Evolutionary conservation across 2,888 invertebrate genomes (phyloP).

Genomic region (Caenorhabditis drosophilae): DNA sequence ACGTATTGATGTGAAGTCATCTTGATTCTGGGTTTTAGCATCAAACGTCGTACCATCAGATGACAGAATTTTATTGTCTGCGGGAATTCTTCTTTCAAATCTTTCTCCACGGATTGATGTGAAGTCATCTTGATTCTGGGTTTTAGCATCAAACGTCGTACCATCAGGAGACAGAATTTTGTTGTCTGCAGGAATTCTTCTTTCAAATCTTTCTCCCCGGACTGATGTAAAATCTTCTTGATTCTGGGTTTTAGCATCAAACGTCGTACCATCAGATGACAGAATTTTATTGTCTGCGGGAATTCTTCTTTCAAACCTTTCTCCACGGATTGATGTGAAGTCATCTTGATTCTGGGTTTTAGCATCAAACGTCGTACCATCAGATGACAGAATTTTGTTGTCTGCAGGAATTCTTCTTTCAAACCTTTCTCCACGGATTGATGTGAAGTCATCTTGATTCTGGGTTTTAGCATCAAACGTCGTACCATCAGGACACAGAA

Average conservation of each 20-base stretch:
- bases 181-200: slow-evolving; percentile 7
- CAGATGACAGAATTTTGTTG: slow-evolving; percentile 18
- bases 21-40: neutral
- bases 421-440: slow-evolving; percentile 17
- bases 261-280: slow-evolving; percentile 9
- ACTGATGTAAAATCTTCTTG: slow-evolving; percentile 15
- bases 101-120: slow-evolving; percentile 7
- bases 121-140: slow-evolving; percentile 7
- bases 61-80: slow-evolving; percentile 8
- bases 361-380: slow-evolving; percentile 10
- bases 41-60: neutral
- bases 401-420: slow-evolving; percentile 13
- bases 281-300: slow-evolving; percentile 21
- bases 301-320: slow-evolving; percentile 6
- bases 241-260: slow-evolving; percentile 10
- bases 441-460: slow-evolving; percentile 23
- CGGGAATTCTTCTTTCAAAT: slow-evolving; percentile 4
- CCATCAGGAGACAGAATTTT: slow-evolving; percentile 12
- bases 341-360: slow-evolving; percentile 16
- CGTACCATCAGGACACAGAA: slow-evolving; percentile 9
- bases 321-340: slow-evolving; percentile 8
- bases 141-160: neutral
- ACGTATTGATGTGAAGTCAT: neutral
- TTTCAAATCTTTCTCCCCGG: slow-evolving; percentile 6
- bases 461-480: slow-evolving; percentile 12